Evolutionary conservation across 2,113 vertebrate genomes (phyloP).

Genomic region (Ramphastos sulfuratus): DNA sequence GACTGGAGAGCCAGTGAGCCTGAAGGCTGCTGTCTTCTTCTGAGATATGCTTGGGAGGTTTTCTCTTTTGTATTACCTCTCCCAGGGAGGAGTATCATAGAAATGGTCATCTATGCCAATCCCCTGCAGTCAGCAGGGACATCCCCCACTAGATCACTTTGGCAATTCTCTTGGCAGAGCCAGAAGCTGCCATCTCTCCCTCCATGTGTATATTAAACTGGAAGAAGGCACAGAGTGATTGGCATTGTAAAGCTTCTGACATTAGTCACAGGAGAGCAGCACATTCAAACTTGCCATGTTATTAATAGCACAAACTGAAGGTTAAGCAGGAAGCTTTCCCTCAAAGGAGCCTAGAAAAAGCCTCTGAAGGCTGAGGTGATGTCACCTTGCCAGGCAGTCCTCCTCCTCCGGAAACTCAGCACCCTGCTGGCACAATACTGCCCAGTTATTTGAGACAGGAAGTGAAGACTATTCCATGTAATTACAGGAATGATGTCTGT

Average conservation of each 20-base stretch:
- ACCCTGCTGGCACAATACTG: background rate
- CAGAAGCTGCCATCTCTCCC: background rate
- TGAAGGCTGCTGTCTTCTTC: no score
- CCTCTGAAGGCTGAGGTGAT: background rate
- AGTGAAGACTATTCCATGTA: constrained; percentile 2
- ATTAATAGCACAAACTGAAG: background rate
- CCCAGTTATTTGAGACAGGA: constrained; percentile 43
- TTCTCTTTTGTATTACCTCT: no score
- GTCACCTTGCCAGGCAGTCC: background rate
- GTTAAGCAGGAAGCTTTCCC: background rate
- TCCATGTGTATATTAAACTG: background rate
- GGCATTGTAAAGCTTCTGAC: background rate
- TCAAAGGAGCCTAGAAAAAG: background rate
- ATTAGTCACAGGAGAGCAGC: background rate
- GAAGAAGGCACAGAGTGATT: background rate
- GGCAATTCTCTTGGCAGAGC: no score
- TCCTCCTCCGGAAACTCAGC: background rate
- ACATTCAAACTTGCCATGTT: background rate
- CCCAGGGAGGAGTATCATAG: no score
- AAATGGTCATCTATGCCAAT: no score
- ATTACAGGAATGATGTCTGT: constrained; percentile 12
- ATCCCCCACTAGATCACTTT: no score
- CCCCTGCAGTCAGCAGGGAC: no score
- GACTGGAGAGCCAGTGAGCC: background rate
- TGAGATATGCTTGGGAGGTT: no score